Percentiles rank a stretch among this genome's conserved stretches.
Conservation (phyloP, 1,140 invertebrate genomes). For the Tetragnatha versicolor region DNA sequence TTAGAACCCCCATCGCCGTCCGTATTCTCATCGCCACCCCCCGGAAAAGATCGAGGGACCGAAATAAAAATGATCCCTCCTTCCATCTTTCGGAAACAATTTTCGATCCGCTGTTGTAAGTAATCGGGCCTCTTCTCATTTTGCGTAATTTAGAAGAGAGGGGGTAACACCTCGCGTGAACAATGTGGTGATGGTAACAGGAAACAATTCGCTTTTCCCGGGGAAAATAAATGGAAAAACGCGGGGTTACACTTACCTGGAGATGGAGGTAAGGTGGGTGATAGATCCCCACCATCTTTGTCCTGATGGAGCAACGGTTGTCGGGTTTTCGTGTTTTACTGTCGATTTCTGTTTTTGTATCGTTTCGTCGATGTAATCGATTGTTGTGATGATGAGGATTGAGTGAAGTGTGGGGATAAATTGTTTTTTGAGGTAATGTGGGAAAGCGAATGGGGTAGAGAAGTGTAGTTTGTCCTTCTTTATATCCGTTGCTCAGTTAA, state of each 20-base stretch:
- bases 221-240: conserved; percentile 9
- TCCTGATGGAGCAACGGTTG: neutral
- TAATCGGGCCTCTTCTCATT: conserved; percentile 41
- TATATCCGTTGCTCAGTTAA: too few relatives aligned
- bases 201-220: neutral
- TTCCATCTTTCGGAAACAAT: conserved; percentile 39
- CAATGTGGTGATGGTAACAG: conserved; percentile 1
- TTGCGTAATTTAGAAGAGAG: conserved; percentile 41
- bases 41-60: neutral
- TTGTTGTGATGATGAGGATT: too few relatives aligned
- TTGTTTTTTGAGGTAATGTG: too few relatives aligned
- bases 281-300: neutral
- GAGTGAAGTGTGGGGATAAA: too few relatives aligned
- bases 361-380: too few relatives aligned
- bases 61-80: conserved; percentile 49
- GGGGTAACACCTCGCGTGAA: neutral
- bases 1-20: too few relatives aligned
- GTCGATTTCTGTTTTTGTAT: too few relatives aligned
- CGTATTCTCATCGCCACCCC: too few relatives aligned
- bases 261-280: neutral
- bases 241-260: conserved; percentile 15
- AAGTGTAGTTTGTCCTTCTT: too few relatives aligned
- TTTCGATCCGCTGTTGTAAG: conserved; percentile 50
- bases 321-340: too few relatives aligned
- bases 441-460: too few relatives aligned